phyloP scores from a whole-genome alignment of 2,113 vertebrate species.

The Apteryx mantelli region DNA sequence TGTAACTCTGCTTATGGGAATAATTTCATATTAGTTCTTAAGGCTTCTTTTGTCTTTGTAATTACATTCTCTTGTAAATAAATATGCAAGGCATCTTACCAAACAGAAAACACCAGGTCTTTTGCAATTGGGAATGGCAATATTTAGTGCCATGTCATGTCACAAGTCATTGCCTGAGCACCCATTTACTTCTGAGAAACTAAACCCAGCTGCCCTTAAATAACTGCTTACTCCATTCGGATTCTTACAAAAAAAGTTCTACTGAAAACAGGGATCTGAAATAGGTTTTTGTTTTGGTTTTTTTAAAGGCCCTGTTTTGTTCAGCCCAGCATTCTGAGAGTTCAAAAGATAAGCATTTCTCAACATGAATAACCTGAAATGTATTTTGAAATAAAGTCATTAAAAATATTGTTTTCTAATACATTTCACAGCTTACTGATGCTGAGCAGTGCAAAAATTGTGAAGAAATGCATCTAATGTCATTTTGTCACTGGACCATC shows the following conservation, averaged over 20 bases:
- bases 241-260: not conserved
- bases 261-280: not conserved
- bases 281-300: not conserved
- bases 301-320: not conserved
- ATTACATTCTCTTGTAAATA: not conserved
- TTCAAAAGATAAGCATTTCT: constrained; percentile 51
- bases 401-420: constrained; percentile 62
- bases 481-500: constrained; percentile 12
- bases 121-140: not conserved
- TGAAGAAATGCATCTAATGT: not conserved
- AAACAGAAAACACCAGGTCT: not conserved
- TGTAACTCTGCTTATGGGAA: constrained; percentile 8
- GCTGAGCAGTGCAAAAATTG: constrained; percentile 41
- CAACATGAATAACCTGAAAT: constrained; percentile 44
- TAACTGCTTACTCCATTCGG: not conserved
- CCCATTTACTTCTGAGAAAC: not conserved
- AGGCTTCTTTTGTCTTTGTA: constrained; percentile 5
- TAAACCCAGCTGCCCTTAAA: not conserved
- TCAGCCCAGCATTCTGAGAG: constrained; percentile 7
- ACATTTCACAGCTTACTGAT: constrained; percentile 56
- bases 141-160: not conserved
- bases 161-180: not conserved
- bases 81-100: not conserved
- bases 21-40: constrained; percentile 25
- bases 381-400: constrained; percentile 64